phyloP scores from a whole-genome alignment of 2,888 invertebrate genomes.

The Podabrus alpinus region DNA sequence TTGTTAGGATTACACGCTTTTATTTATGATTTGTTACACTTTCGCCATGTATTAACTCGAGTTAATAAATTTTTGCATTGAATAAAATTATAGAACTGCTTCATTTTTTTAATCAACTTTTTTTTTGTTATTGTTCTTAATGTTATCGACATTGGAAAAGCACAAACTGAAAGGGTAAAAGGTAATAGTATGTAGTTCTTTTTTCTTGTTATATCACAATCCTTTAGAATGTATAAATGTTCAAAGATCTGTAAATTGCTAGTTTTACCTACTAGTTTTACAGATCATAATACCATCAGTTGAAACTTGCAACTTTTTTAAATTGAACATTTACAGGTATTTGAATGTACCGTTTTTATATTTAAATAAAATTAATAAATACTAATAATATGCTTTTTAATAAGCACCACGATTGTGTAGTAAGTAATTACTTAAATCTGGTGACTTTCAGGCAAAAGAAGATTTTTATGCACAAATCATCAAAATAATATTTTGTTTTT shows the following conservation, averaged over 20 bases:
- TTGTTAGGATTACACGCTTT: conserved; percentile 47
- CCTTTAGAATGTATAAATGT: background rate
- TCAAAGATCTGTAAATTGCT: background rate
- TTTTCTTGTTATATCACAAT: background rate
- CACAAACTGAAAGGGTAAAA: background rate
- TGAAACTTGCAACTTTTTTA: background rate
- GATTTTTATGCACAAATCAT: too few relatives aligned
- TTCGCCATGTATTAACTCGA: conserved; percentile 48
- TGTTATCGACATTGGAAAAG: background rate
- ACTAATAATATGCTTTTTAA: background rate
- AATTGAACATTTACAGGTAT: background rate
- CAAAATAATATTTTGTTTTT: too few relatives aligned
- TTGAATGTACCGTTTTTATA: background rate
- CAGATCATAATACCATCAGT: background rate
- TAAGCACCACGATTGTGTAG: background rate
- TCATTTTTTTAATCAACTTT: background rate
- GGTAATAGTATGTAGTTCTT: background rate
- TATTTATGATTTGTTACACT: conserved; percentile 45
- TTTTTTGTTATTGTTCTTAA: background rate
- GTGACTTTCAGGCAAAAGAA: background rate
- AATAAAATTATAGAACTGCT: conserved; percentile 40
- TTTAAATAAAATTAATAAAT: background rate
- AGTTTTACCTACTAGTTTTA: background rate
- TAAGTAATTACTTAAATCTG: background rate
- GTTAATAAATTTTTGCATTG: conserved; percentile 50